Conservation (phyloP, 2,888 invertebrate genomes). For the Nomada flava region DNA sequence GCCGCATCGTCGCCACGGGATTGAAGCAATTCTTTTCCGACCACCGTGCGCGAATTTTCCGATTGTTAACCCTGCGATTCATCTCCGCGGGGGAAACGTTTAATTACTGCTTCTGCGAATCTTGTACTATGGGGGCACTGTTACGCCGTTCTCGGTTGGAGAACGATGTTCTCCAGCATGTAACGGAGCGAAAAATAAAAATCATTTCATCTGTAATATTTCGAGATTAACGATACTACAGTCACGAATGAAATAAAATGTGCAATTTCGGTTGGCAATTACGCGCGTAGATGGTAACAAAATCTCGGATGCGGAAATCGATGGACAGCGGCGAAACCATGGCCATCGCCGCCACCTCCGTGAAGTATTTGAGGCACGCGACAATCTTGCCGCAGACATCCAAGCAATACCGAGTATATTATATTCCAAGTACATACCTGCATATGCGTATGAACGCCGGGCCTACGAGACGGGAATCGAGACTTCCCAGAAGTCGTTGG, state of each 20-base stretch:
- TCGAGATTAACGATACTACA: neutral
- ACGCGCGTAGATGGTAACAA: neutral
- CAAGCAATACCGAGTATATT: neutral
- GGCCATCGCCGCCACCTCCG: slow-evolving; percentile 19
- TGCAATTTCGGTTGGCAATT: slow-evolving; percentile 28
- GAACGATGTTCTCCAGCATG: too few relatives aligned
- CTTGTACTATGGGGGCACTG: too few relatives aligned
- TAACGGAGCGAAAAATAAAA: too few relatives aligned
- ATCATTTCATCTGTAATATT: too few relatives aligned
- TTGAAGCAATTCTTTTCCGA: slow-evolving; percentile 26
- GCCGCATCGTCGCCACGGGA: slow-evolving; percentile 30
- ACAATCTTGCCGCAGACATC: slow-evolving; percentile 28
- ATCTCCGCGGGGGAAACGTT: neutral
- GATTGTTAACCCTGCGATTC: neutral
- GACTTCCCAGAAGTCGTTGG: slow-evolving; percentile 11
- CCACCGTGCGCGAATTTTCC: slow-evolving; percentile 32
- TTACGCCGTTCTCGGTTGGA: too few relatives aligned
- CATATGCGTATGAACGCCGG: neutral
- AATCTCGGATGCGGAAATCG: slow-evolving; percentile 47
- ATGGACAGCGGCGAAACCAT: slow-evolving; percentile 45
- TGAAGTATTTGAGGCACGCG: slow-evolving; percentile 15
- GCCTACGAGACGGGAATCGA: neutral
- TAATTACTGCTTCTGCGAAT: neutral
- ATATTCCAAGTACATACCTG: neutral
- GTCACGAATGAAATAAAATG: neutral